Percentiles rank a stretch among this genome's conserved stretches.
phyloP scores from a whole-genome alignment of 2,888 invertebrate species.

The Lapara coniferarum region DNA sequence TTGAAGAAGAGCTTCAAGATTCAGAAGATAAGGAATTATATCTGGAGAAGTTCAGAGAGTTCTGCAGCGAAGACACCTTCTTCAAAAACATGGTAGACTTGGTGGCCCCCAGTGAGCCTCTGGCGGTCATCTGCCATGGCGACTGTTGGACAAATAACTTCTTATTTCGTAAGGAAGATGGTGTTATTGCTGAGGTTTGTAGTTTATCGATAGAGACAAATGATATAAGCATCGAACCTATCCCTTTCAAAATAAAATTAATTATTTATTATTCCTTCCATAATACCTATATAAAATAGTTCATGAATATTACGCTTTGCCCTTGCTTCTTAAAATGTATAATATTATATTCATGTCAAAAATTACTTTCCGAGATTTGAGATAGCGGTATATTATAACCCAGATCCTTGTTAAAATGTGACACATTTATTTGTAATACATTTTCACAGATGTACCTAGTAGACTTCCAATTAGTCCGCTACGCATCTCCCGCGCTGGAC shows the following conservation, averaged over 20 bases:
- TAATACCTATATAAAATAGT: no score
- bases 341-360: no score
- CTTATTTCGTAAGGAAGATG: conserved; percentile 84
- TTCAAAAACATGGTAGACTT: conserved; percentile 87
- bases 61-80: conserved; percentile 86
- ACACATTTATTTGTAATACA: no score
- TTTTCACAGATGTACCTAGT: conserved; percentile 85
- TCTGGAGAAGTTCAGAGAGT: conserved; percentile 83
- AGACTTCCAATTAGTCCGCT: conserved; percentile 88
- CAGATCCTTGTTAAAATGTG: no score
- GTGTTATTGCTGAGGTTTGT: conserved; percentile 80
- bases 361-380: no score
- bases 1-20: conserved; percentile 70
- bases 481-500: conserved; percentile 88
- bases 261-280: no score
- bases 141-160: conserved; percentile 91
- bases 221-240: no score
- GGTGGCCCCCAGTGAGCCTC: conserved; percentile 84
- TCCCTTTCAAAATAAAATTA: no score
- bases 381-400: no score
- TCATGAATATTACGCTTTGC: no score
- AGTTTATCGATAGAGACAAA: not conserved
- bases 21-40: conserved; percentile 77
- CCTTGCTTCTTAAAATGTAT: no score
- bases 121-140: conserved; percentile 89